phyloP scores from a whole-genome alignment of 2,888 invertebrate species.

The Ennomos quercinarius region DNA sequence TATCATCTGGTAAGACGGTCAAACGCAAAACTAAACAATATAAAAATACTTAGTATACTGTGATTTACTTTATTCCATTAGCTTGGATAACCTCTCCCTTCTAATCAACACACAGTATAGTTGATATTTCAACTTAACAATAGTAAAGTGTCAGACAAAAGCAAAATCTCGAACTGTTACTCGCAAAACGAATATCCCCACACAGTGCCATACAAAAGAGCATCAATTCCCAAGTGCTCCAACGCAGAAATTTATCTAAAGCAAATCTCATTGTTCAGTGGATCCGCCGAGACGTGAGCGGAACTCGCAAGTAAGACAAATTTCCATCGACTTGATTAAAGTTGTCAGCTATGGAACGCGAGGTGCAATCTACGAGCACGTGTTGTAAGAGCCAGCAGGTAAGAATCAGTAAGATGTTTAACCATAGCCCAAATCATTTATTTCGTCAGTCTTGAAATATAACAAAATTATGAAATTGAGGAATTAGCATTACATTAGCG shows the following conservation, averaged over 20 bases:
- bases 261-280: conserved; percentile 76
- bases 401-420: conserved; percentile 3
- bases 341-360: conserved; percentile 68
- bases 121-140: conserved; percentile 1
- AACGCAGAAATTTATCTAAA: conserved; percentile 68
- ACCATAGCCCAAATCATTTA: too few relatives aligned
- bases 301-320: conserved; percentile 77
- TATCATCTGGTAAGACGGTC: too few relatives aligned
- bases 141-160: conserved; percentile 15
- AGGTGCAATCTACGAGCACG: conserved; percentile 66
- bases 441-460: too few relatives aligned
- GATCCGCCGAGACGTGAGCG: conserved; percentile 70
- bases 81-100: background rate
- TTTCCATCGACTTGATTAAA: conserved; percentile 81
- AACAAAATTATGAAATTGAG: too few relatives aligned
- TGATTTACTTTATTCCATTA: too few relatives aligned
- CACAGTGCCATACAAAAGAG: conserved; percentile 46
- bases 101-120: background rate
- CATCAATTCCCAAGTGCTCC: conserved; percentile 54
- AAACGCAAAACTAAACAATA: too few relatives aligned
- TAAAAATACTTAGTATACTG: too few relatives aligned
- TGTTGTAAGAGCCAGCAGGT: conserved; percentile 7
- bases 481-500: too few relatives aligned
- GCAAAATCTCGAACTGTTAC: conserved; percentile 35
- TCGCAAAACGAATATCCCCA: conserved; percentile 39